Base-by-base conservation (phyloP, 2,113 vertebrate species). In the Tapirus terrestris region DNA sequence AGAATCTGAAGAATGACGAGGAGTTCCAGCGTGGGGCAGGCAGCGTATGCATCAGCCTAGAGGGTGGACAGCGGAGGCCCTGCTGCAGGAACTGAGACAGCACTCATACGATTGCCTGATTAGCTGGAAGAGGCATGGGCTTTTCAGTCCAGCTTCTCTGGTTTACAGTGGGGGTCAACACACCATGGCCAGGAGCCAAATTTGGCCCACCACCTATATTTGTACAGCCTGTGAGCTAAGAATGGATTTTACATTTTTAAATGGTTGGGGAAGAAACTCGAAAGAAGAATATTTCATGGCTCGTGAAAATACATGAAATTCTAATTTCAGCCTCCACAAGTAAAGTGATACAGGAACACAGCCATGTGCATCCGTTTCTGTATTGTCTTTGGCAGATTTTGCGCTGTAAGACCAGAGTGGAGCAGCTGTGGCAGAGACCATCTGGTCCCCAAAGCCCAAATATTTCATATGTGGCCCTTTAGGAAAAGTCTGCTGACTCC, bases 231-330 rank as follows among this genome's bases (percentile, higher is more conserved):
- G 6, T 3, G 16, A 75, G 43, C 33, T 70, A 39, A 92, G 63
- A 94, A 82, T 72, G 14, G 87, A 20, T 75, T 67, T 89, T 53
- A 82, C 18, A 20, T 73, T 51, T 94, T 88, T 67, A 77, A 93
- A 33, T 63, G 39, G 31, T 31, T 58, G 58, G 1, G 4, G 8
- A 1, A 6, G 10, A n/a, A 36, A n/a, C 25, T 76, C 16, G 45
- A 45, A 75, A 68, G 58, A 36, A 96, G 48, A 58, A 58, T 65
- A 77, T 90, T 27, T 65, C 33, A 72, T 11, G 43, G 25, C 61
- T 43, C 18, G 29, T 56, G 70, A 89, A 92, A 91, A 65, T 14
- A 23, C 9, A 60, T 25, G n/a, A 67, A 77, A 70, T 96, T 84
- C 16, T 21, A 61, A 86, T 85, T 65, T 89, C 83, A 86, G 53